phyloP scores from a whole-genome alignment of 1,140 invertebrate genomes.

The Cotesia typhae region DNA sequence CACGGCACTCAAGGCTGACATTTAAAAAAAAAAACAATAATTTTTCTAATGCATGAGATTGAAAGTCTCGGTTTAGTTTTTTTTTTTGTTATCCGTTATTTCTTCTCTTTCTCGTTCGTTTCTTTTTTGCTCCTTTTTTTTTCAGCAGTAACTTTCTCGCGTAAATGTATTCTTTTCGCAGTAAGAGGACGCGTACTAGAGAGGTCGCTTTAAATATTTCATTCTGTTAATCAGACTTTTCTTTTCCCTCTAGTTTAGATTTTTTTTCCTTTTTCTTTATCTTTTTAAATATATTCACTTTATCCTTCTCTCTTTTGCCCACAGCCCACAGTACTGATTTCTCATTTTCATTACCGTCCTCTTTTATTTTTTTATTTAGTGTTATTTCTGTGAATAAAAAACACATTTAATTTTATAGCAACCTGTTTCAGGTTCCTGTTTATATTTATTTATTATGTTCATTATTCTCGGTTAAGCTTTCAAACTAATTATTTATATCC shows the following conservation, averaged over 20 bases:
- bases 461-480: too few relatives aligned
- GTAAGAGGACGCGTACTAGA: constrained; percentile 14
- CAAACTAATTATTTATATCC: too few relatives aligned
- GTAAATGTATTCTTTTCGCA: constrained; percentile 22
- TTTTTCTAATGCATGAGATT: constrained; percentile 28
- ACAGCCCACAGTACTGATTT: constrained; percentile 4
- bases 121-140: not conserved
- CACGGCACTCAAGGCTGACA: constrained; percentile 6
- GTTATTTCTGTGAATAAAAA: constrained; percentile 29
- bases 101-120: not conserved
- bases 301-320: not conserved
- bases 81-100: not conserved
- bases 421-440: constrained; percentile 15
- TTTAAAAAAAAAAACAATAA: constrained; percentile 8
- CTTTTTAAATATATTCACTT: constrained; percentile 5
- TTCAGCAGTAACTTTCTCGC: constrained; percentile 20
- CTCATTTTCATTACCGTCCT: not conserved
- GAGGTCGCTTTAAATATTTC: constrained; percentile 38
- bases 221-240: constrained; percentile 41
- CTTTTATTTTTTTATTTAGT: constrained; percentile 17
- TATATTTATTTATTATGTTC: constrained; percentile 1
- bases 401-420: constrained; percentile 33
- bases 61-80: not conserved
- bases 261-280: constrained; percentile 28
- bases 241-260: constrained; percentile 17